Percentiles rank a stretch among this genome's conserved stretches.
These are phyloP conservation scores for Pangasianodon hypophthalmus DNA, from an alignment of 2,113 vertebrate genomes.

Conservation along the genomic window DNA sequence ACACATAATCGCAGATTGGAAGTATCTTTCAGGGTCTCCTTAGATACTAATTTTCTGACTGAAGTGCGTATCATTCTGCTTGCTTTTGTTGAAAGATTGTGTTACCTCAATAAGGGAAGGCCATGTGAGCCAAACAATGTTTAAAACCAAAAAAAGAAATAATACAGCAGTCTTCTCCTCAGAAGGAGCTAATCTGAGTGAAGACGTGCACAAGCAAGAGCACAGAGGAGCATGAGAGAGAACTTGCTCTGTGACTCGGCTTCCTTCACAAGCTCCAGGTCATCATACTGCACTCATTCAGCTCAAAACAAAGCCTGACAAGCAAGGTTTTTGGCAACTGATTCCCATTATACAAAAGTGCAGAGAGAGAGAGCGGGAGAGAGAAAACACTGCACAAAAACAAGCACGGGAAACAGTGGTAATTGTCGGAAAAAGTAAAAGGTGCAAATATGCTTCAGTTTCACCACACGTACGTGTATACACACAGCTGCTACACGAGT, in stretches of 20 bases:
- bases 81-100: neutral
- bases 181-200: neutral
- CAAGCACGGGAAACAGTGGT: neutral
- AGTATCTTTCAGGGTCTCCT: neutral
- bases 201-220: neutral
- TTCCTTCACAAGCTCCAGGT: constrained; percentile 25
- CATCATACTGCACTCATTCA: constrained; percentile 48
- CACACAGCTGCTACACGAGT: neutral
- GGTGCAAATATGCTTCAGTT: neutral
- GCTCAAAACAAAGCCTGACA: constrained; percentile 34
- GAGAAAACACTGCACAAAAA: neutral
- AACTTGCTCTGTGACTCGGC: constrained; percentile 24
- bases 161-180: neutral
- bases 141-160: neutral
- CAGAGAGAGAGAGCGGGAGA: neutral
- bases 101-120: neutral
- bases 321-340: constrained; percentile 7
- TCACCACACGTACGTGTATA: neutral
- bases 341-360: constrained; percentile 13
- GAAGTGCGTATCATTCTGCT: neutral
- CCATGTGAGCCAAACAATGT: neutral
- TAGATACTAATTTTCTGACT: neutral
- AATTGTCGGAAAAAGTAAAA: neutral
- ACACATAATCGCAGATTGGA: neutral
- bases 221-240: constrained; percentile 12